Base-by-base conservation (phyloP, 2,797 vertebrate genomes). In the Sebastiscus tertius region DNA sequence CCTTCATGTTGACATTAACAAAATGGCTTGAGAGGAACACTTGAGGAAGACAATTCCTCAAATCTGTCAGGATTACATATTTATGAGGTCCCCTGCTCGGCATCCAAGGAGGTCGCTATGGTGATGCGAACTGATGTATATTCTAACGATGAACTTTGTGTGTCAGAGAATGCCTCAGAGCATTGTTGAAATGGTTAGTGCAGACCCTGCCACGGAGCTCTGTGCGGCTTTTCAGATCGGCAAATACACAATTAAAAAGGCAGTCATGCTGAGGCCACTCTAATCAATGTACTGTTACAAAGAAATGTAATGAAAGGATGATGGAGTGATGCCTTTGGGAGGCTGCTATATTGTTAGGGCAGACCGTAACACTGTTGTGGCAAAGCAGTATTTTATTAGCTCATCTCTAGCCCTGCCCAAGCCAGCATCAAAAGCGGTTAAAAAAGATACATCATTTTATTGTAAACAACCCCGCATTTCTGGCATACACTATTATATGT, bases 1-100 rank as follows among this genome's bases (percentile, higher is more conserved):
- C 87, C 90, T 88, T 95, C 93, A 91, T 92, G 90, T 94, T 95
- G 94, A 95, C 93, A 94, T 94, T 94, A 95, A 95, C 94, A 94
- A 94, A 95, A 94, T 89, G 92, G 89, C 91, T 93, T 81, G 89
- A 93, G 92, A 94, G 90, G 87, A 94, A 92, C 89, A 93, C 89
- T 89, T 90, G 92, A 93, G 90, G 88, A 92, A 88, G 93, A 94
- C 92, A 89, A 95, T 95, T 94, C 87, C 94, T 95, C 95, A 95
- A 94, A 95, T 94, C 88, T 93, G 93, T 90, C 94, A 90, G 82
- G 78, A 87, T 92, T 95, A 93, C 94, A 95, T 95, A 96, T 95
- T 94, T 93, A 96, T 96, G 94, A 95, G 92, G 87, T 93, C 86
- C 90, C 88, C 89, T 85, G 87, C 89, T 92, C 89, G 58, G 89